Base-by-base conservation (phyloP, 2,113 vertebrate genomes). In the Cepphus grylle region DNA sequence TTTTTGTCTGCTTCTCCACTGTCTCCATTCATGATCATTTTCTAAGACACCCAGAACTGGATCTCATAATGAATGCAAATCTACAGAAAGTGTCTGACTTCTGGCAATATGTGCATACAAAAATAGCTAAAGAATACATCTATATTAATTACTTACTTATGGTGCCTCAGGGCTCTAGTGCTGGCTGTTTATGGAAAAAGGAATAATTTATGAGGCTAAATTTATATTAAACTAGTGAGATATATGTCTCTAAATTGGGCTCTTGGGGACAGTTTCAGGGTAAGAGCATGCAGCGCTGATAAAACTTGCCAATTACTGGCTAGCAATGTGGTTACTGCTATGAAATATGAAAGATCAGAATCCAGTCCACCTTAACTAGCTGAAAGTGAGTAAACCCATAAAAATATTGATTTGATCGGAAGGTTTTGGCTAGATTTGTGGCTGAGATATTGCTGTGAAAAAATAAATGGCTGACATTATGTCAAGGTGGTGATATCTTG, bases 171-270 rank as follows among this genome's bases (percentile, higher is more conserved):
- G 43, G 59, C 82, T 56, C 42, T 70, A 69, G 67, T 59, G 61
- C 58, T 82, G 70, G 61, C 58, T 95, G 72, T 91, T 95, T 92
- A 93, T 95, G 86, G 87, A 86, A 95, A 97, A 96, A 92, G 43
- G 86, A 93, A 93, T 92, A 88, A 89, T 89, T 93, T 92, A 93
- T 53, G 69, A 86, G 34, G 56, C 71, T 93, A 93, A 88, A 84
- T 92, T 94, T 92, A 66, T 88, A 69, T 95, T 92, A 93, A 95
- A 77, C 66, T 70, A 92, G 34, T 70, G 79, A 95, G 86, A 90
- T 58, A 56, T 77, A 69, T 90, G 43, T 77, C 47, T 92, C 58
- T 88, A 95, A 95, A 97, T 97, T 96, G 91, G 67, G 47, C 91
- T 92, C 91, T 53, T 88, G 79, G 81, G 93, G 58, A 67, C 84